Conservation (phyloP, 2,113 vertebrate species). For the Chinchilla lanigera region DNA sequence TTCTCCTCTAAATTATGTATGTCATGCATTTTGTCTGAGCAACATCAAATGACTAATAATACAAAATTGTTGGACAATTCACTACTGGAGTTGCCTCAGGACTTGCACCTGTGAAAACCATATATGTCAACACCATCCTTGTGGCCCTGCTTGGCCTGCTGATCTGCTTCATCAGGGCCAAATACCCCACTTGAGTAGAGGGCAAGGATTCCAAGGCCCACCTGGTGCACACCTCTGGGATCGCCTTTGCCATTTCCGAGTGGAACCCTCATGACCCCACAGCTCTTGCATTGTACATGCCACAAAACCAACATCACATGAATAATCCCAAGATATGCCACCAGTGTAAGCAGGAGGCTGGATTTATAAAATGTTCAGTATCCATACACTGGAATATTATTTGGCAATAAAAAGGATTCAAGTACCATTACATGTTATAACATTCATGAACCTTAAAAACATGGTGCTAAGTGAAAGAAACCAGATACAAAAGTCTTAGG, state of each 20-base stretch:
- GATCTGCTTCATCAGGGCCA: constrained; percentile 86
- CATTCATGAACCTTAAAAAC: neutral
- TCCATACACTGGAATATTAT: neutral
- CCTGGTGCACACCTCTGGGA: constrained; percentile 84
- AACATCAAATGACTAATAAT: too few species aligned
- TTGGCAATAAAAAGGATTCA: neutral
- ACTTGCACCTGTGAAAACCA: constrained; percentile 85
- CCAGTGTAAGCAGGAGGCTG: neutral
- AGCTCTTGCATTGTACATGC: neutral
- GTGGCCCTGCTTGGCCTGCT: constrained; percentile 84
- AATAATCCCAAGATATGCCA: neutral
- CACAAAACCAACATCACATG: neutral
- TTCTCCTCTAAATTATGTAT: too few species aligned
- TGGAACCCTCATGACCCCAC: neutral
- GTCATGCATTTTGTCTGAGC: too few species aligned
- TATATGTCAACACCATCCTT: constrained; percentile 86
- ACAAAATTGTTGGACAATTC: constrained; percentile 84
- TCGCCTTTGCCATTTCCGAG: constrained; percentile 81
- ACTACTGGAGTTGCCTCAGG: constrained; percentile 87
- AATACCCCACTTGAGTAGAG: constrained; percentile 88
- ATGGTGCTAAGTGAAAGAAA: neutral
- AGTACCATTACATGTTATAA: neutral
- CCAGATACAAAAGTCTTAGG: neutral
- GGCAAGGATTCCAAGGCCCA: constrained; percentile 85
- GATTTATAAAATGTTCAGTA: neutral